Base-by-base conservation (phyloP, 2,888 invertebrate species). In the Drosophila longiperda region DNA sequence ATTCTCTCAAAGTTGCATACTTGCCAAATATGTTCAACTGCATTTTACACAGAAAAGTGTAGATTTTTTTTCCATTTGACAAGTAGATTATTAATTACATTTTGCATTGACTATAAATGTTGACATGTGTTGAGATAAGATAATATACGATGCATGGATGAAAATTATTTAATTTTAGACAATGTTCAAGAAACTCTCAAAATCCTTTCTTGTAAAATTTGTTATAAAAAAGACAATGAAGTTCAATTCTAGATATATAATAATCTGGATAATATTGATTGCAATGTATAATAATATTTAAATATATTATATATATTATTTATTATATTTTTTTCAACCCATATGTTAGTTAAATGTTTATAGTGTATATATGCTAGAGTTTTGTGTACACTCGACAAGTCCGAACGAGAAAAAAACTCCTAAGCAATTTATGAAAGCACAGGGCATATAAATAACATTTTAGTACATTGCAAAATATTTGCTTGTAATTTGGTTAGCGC, bases 391-490 rank as follows among this genome's bases (percentile, higher is more conserved):
- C 38, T 17, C 36, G 61, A 42, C 62, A 59, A 62, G 59, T 32
- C 58, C 67, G 40, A n/a, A 36, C 17, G 23, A 36, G 34, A 9
- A 23, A 23, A 15, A 48, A 52, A 57, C 50, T 34, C 23, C 45
- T 8, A 38, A 54, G 20, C 42, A 33, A 70, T 70, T 78, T 74
- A 78, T 74, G 70, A 11, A 48, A 29, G 15, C 65, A 7, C 53
- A 32, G 53, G 59, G 17, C 33, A 58, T 49, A 64, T 73, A 75
- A 80, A 76, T 63, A 54, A 75, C 42, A 40, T 36, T 67, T 71
- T 38, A 62, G 54, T 59, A 62, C 49, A 74, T 76, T 76, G 64
- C 68, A 57, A 77, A 64, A 73, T 66, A 58, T 29, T 50, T 59
- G 26, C 23, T 50, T 36, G 32, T 15, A 33, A 11, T 61, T 75